phyloP scores from a whole-genome alignment of 2,888 invertebrate genomes.

The Yponomeuta plumbellus region DNA sequence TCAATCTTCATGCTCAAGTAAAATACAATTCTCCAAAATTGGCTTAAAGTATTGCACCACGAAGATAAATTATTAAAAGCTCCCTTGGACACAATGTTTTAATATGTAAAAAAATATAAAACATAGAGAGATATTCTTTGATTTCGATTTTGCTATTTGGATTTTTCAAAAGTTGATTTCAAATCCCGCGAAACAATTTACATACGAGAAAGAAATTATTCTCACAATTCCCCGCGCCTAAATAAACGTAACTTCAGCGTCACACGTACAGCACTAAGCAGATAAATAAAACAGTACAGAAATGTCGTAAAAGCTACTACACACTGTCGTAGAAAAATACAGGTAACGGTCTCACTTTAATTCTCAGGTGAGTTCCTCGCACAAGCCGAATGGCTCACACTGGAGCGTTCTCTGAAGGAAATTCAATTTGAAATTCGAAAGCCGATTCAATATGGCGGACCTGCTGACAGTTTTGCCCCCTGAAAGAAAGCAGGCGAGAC shows the following conservation, averaged over 20 bases:
- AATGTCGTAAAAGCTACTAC: neutral
- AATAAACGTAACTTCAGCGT: neutral
- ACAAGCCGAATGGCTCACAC: neutral
- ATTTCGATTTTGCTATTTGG: no score
- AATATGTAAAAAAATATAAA: no score
- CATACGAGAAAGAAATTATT: neutral
- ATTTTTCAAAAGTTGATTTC: no score
- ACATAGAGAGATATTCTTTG: no score
- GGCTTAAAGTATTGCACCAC: neutral
- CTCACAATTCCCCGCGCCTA: neutral
- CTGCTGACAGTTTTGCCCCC: neutral
- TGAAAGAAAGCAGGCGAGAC: neutral
- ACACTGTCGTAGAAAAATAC: neutral
- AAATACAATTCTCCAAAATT: neutral
- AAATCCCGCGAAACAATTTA: no score
- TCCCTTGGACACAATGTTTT: neutral
- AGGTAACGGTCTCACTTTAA: neutral
- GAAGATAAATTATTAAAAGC: neutral
- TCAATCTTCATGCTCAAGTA: neutral
- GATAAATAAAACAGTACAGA: neutral
- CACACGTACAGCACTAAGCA: neutral
- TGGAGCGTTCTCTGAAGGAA: neutral
- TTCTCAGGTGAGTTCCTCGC: neutral
- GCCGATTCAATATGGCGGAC: constrained; percentile 5
- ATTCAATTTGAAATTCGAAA: constrained; percentile 13